A percentile compares a stretch with the other conserved stretches of the same genome.
Evolutionary conservation across 1,140 invertebrate genomes (phyloP).

Genomic region (Euwallacea similis): DNA sequence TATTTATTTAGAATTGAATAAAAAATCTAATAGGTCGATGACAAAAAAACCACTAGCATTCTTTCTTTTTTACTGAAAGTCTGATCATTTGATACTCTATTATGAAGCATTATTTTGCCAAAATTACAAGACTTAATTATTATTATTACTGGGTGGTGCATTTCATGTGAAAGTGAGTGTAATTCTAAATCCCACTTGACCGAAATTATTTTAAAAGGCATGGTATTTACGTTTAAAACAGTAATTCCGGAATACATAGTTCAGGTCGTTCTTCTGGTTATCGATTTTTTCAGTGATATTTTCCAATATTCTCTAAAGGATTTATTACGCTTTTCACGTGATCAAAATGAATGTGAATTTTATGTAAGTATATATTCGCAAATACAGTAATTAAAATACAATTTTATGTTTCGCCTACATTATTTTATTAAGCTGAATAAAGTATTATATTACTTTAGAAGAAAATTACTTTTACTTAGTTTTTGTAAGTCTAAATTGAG

Average conservation of each 20-base stretch:
- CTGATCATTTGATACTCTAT: no score
- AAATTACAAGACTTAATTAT: no score
- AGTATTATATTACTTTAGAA: not conserved
- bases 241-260: not conserved
- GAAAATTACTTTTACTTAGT: slow-evolving; percentile 6
- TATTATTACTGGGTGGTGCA: no score
- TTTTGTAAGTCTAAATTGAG: not conserved
- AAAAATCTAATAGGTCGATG: no score
- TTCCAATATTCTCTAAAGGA: not conserved
- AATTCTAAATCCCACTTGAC: no score
- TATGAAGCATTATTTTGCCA: no score
- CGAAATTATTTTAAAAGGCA: no score
- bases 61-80: no score
- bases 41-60: no score
- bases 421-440: not conserved
- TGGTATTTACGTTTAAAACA: not conserved
- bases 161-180: no score
- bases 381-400: not conserved
- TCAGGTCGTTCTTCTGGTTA: not conserved
- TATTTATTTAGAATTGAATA: no score
- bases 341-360: slow-evolving; percentile 9
- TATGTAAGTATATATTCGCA: slow-evolving; percentile 11
- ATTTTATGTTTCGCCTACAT: not conserved
- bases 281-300: not conserved
- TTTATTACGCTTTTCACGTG: not conserved